Conservation (phyloP, 1,140 invertebrate genomes). For the Drosophila cardini region DNA sequence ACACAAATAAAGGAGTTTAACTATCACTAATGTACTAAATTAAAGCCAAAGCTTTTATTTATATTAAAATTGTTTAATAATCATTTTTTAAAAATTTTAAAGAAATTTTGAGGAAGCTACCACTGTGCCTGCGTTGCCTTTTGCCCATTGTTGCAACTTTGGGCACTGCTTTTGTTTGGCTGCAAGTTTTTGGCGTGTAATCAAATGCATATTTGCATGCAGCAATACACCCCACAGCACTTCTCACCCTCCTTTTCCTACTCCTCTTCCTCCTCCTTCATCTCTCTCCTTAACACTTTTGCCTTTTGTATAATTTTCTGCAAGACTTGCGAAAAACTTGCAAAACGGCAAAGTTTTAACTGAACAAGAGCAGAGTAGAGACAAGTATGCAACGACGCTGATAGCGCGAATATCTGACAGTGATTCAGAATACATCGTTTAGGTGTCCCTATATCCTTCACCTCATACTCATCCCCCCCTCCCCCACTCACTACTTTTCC, state of each 20-base stretch:
- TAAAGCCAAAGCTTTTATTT: too few species aligned
- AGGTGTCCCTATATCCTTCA: conserved; percentile 30
- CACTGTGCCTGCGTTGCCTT: conserved; percentile 21
- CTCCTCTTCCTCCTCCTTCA: too few species aligned
- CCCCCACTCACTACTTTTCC: too few species aligned
- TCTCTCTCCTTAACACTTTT: conserved; percentile 42
- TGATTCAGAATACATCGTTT: conserved; percentile 42
- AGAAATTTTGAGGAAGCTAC: background rate
- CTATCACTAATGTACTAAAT: too few species aligned
- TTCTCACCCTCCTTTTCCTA: background rate
- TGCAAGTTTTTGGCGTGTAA: conserved; percentile 69
- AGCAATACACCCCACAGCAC: conserved; percentile 32
- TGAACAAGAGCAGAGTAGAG: conserved; percentile 28
- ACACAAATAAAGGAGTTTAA: too few species aligned
- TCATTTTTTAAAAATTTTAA: too few species aligned
- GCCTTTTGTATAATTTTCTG: conserved; percentile 81
- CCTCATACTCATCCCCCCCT: too few species aligned
- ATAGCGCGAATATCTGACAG: conserved; percentile 50
- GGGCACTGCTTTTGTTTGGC: conserved; percentile 79
- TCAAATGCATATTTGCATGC: conserved; percentile 83
- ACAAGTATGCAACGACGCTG: conserved; percentile 66
- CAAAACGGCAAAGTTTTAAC: conserved; percentile 72
- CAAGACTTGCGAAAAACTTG: conserved; percentile 81
- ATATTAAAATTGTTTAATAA: too few species aligned
- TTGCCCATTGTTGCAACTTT: conserved; percentile 58